phyloP scores from a whole-genome alignment of 92 coral and sea anemone genomes.

The Phymanthus crucifer region DNA sequence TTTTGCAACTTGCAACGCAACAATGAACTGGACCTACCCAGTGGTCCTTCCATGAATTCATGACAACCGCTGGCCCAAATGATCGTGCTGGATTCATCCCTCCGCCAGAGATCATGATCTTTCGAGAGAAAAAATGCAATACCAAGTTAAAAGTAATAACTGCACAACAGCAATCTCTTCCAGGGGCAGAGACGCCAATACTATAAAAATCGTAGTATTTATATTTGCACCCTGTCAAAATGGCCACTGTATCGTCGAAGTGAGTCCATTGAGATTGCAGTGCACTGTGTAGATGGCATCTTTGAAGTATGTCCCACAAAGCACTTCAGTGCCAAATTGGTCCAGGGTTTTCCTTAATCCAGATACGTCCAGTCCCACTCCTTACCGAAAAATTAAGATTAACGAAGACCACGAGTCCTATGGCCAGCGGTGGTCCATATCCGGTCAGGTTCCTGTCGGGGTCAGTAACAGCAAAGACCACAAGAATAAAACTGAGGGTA shows the following conservation, averaged over 20 bases:
- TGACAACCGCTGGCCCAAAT: constrained; percentile 80
- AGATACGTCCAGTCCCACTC: too few species aligned
- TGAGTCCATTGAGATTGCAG: too few species aligned
- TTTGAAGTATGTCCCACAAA: neutral
- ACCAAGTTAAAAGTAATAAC: too few species aligned
- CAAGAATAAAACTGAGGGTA: constrained; percentile 72
- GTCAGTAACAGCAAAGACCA: constrained; percentile 74
- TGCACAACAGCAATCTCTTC: too few species aligned
- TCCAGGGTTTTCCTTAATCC: neutral
- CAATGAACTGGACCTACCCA: constrained; percentile 46
- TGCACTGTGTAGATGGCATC: too few species aligned
- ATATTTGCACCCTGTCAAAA: too few species aligned
- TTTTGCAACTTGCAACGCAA: neutral
- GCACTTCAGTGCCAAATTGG: neutral
- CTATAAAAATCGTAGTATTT: too few species aligned
- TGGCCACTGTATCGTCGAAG: too few species aligned
- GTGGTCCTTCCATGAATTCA: constrained; percentile 78
- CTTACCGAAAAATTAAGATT: constrained; percentile 68
- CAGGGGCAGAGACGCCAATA: too few species aligned
- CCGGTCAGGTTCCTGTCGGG: constrained; percentile 66
- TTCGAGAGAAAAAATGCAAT: neutral
- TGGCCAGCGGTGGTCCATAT: constrained; percentile 88
- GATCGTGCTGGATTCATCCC: constrained; percentile 83
- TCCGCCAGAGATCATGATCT: constrained; percentile 76
- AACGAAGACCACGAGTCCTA: constrained; percentile 77